Conservation (phyloP, 2,113 vertebrate genomes). For the Riparia riparia region DNA sequence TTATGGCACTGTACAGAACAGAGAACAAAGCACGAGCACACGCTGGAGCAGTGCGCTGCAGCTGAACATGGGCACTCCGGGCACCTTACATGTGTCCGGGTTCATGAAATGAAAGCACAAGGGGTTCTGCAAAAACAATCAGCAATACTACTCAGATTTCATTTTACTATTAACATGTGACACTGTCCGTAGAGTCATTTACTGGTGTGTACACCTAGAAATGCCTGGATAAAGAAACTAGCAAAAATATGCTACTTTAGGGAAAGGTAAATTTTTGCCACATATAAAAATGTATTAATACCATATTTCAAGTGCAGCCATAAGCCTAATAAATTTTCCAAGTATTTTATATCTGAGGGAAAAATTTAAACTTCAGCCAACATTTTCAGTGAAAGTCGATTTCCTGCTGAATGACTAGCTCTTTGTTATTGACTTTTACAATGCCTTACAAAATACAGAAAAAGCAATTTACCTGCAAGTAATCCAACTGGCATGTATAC, state of each 20-base stretch:
- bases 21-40: slow-evolving; percentile 11
- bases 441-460: neutral
- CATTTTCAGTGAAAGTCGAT: neutral
- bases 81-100: neutral
- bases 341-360: neutral
- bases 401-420: neutral
- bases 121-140: neutral
- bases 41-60: neutral
- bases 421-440: neutral
- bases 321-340: neutral
- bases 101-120: neutral
- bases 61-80: neutral
- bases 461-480: neutral
- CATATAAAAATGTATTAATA: neutral
- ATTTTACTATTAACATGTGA: neutral
- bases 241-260: neutral
- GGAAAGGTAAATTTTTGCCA: neutral
- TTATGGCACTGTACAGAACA: accelerated
- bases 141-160: neutral
- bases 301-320: neutral
- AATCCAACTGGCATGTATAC: neutral
- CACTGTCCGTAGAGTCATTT: neutral
- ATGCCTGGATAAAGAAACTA: neutral
- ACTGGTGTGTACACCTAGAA: neutral
- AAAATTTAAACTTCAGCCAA: neutral